Evolutionary conservation across 2,113 vertebrate genomes (phyloP), one percentile per base, ranked within the genome.

Genomic region (Gracilinanus agilis): DNA sequence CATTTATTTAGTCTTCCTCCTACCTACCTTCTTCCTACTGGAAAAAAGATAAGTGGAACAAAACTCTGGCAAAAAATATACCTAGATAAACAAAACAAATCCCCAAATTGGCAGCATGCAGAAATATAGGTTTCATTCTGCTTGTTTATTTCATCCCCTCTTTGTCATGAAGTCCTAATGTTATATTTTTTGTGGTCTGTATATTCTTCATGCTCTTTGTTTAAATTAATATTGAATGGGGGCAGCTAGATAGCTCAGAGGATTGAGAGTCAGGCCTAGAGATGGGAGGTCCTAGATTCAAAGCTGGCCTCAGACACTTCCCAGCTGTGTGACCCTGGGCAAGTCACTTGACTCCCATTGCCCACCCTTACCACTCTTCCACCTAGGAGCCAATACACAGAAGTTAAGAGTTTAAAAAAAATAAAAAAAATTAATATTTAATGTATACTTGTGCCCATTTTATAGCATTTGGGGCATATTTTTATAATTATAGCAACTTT

Each of bases 401-500:
- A n/a, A n/a, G n/a, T n/a, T n/a, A n/a, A n/a, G n/a, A n/a, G n/a
- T n/a, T n/a, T n/a, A n/a, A n/a, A n/a, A n/a, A n/a, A n/a, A n/a
- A n/a, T n/a, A n/a, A n/a, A n/a, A n/a, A n/a, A 97, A 94, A 94
- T 94, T 34, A 53, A 0, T 90, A 24, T 93, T 34, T 1, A 54
- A 0, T 75, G 27, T 49, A 53, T 1, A 53, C 75, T 19, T 90
- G 9, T 54, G 53, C 3, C 90, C 21, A 89, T 58, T 91, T 96
- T 55, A 83, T 44, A 61, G 40, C 67, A 89, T 61, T 96, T 90
- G 56, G 83, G 90, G 88, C 56, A 94, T 89, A 92, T 54, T 93
- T 96, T 95, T 83, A 55, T 9, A 88, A 29, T 95, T 83, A 83
- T 40, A 7, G 67, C n/a, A 83, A n/a, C 58, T 91, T 49, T 95